Evolutionary conservation across 1,140 invertebrate species (phyloP).

Genomic region (Drosophila insularis): DNA sequence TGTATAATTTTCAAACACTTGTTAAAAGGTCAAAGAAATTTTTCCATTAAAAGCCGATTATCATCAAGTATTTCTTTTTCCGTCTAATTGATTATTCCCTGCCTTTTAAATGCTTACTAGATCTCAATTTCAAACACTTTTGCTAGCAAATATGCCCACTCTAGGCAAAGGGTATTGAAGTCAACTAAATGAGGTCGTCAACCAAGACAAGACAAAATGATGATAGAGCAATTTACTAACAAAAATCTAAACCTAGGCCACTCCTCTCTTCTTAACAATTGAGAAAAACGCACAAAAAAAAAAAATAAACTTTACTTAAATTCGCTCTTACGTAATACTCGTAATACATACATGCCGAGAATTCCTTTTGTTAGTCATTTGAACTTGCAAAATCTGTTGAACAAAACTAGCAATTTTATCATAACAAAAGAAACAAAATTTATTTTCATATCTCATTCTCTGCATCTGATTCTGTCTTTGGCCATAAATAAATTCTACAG

Average conservation of each 20-base stretch:
- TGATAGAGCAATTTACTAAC: slow-evolving; percentile 14
- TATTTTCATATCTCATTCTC: neutral
- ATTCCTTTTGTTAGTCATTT: slow-evolving; percentile 4
- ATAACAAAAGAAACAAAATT: neutral
- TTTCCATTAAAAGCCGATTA: no score
- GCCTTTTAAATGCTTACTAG: no score
- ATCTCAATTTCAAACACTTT: no score
- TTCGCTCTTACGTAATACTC: slow-evolving; percentile 1
- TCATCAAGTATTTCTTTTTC: no score
- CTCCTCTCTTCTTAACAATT: slow-evolving; percentile 7
- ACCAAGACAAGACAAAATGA: neutral
- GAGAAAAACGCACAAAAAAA: neutral
- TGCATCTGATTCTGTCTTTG: neutral
- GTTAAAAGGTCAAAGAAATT: no score
- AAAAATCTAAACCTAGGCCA: neutral
- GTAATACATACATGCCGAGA: neutral
- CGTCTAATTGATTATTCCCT: no score
- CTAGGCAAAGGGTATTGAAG: neutral
- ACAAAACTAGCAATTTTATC: neutral
- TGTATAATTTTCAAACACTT: no score
- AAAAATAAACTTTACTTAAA: neutral
- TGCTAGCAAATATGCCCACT: neutral
- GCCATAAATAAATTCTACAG: neutral
- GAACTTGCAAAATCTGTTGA: neutral
- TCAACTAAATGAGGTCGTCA: slow-evolving; percentile 11